Percentiles rank a stretch among this genome's conserved stretches.
Evolutionary conservation across 2,797 vertebrate genomes (phyloP).

Genomic region (Rhynchonycteris naso): DNA sequence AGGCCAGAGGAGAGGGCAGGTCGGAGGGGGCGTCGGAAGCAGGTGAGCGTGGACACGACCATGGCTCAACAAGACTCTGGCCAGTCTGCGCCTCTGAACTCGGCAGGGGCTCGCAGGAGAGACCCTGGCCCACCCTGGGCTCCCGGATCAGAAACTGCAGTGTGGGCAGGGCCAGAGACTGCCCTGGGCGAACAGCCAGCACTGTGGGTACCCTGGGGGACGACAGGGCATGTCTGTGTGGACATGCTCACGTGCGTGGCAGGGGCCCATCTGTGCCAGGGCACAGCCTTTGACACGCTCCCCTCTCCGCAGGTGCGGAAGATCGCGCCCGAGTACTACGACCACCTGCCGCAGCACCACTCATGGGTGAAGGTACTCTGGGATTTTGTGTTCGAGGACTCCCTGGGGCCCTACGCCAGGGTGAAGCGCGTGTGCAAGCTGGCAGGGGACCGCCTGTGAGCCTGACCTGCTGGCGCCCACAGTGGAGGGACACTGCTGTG

Average conservation of each 20-base stretch:
- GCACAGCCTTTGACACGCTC: background rate
- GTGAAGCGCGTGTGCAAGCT: conserved; percentile 93
- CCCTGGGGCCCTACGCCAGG: conserved; percentile 93
- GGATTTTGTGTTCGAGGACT: conserved; percentile 97
- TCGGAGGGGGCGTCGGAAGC: background rate
- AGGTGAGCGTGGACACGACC: rapidly evolving
- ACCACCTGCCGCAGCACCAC: conserved; percentile 94
- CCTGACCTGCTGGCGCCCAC: rapidly evolving
- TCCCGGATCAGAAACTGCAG: background rate
- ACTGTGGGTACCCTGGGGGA: background rate
- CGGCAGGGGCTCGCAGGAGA: background rate
- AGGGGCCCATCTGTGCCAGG: background rate
- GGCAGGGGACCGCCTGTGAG: conserved; percentile 81
- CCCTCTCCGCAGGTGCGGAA: conserved; percentile 91
- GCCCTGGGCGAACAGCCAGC: background rate
- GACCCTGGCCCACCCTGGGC: rapidly evolving
- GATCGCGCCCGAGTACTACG: conserved; percentile 97
- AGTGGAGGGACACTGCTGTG: rapidly evolving
- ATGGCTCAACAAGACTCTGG: background rate
- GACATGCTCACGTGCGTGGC: rapidly evolving
- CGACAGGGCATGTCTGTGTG: rapidly evolving
- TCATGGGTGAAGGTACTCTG: conserved; percentile 96
- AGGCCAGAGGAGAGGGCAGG: background rate
- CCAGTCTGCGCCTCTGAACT: background rate
- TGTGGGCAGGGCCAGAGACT: background rate